Evolutionary conservation across 2,888 invertebrate species (phyloP), one percentile per base, ranked within the genome.

Genomic region (Diarsia rubi): DNA sequence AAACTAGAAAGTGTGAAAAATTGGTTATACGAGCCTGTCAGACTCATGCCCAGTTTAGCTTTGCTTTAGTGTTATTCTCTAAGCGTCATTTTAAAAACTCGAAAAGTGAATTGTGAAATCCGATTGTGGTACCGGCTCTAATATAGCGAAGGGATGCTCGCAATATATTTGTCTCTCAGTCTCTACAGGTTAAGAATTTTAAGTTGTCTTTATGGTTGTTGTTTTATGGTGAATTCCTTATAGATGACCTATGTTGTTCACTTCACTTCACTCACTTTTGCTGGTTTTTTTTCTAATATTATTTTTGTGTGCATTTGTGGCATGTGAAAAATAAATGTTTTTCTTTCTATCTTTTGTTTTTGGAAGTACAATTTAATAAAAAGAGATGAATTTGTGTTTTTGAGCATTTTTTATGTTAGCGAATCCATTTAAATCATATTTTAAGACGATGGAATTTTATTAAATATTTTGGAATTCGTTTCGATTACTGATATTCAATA

Each of bases 21-120:
- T 45, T 75, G 37, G 21, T 5, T 73, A 59, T 57, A 59, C 47
- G 21, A 59, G 24, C 47, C 44, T 72, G 57, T 42, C 57, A 59
- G 37, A 19, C 16, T 60, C 31, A 62, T 44, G 19, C 16, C 75
- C 19, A 4, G 60, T 49, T 57, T n/a, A 27, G 54, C 14, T 47
- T 42, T 59, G 57, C 8, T 45, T 14, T 66, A 57, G n/a, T 42
- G n/a, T 14, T 54, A 2, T 21, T 45, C 37, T 44, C 9, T n/a
- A 24, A 64, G 16, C 16, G 31, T 47, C 16, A 57, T 59, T 67
- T 47, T 47, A 5, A 16, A 77, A 54, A 11, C 16, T 27, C 2
- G 3, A 44, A 42, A 57, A 11, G 12, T 57, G 27, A 31, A 31
- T 42, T 27, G 19, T 65, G 2, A 27, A 42, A 57, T n/a, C 42